These are phyloP conservation scores for Dendropsophus ebraccatus DNA, from an alignment of 2,113 vertebrate species.

Conservation along the genomic window DNA sequence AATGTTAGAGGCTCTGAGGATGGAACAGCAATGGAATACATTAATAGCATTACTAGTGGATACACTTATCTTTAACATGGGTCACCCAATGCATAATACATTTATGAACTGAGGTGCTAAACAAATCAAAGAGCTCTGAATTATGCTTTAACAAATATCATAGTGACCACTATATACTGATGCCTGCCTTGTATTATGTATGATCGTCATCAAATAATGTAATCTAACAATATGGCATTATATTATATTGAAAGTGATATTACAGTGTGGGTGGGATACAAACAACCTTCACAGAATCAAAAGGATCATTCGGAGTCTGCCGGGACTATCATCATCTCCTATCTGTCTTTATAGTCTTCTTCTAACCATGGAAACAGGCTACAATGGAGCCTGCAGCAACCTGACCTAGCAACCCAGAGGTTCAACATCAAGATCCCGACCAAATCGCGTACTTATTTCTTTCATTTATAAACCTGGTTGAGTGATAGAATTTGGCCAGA, in stretches of 20 bases:
- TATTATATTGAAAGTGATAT: not conserved
- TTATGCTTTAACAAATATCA: not conserved
- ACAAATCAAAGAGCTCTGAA: constrained; percentile 19
- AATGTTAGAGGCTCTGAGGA: constrained; percentile 44
- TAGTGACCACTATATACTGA: not conserved
- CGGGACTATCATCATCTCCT: not conserved
- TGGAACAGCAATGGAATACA: constrained; percentile 42
- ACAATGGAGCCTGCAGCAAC: not conserved
- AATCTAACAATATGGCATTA: not conserved
- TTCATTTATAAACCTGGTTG: not conserved
- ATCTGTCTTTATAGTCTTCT: not conserved
- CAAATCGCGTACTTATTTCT: not conserved
- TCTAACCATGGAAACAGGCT: not conserved
- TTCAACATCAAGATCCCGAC: not conserved
- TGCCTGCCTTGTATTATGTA: not conserved
- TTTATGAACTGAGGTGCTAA: constrained; percentile 21
- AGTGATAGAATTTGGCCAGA: not conserved
- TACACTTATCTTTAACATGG: constrained; percentile 34
- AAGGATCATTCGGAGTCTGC: not conserved
- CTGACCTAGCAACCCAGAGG: not conserved
- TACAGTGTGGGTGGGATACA: not conserved
- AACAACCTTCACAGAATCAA: not conserved
- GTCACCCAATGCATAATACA: constrained; percentile 36
- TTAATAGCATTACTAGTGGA: constrained; percentile 54
- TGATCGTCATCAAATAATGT: not conserved